Evolutionary conservation across 1,140 invertebrate species (phyloP).

Genomic region (Ridgeia piscesae): DNA sequence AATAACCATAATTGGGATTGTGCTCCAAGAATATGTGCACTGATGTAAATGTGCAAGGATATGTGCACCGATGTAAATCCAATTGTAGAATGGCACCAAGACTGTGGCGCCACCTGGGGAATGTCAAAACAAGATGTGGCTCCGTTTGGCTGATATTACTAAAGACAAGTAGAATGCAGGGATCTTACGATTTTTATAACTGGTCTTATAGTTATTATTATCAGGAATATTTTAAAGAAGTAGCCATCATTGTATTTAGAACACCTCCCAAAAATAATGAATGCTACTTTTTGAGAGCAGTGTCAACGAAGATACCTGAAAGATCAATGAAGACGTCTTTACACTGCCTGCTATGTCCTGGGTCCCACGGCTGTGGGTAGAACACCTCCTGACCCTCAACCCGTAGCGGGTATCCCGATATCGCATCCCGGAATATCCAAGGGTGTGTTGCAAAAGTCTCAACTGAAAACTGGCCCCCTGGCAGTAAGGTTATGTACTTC

Average conservation of each 20-base stretch:
- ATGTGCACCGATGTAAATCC: no score
- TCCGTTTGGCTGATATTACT: neutral
- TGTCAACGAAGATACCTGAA: neutral
- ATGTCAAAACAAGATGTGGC: neutral
- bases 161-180: neutral
- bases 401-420: conserved; percentile 61
- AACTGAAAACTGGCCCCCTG: conserved; percentile 63
- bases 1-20: no score
- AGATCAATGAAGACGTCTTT: neutral
- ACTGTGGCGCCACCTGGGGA: neutral
- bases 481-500: conserved; percentile 62
- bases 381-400: neutral
- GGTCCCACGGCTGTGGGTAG: neutral
- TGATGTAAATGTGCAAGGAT: no score
- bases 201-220: neutral
- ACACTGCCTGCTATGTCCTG: neutral
- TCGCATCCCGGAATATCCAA: conserved; percentile 70
- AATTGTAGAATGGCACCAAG: neutral
- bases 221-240: no score
- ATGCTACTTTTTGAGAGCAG: no score
- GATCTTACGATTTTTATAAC: neutral
- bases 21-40: no score
- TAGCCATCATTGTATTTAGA: no score
- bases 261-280: no score
- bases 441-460: conserved; percentile 74